A percentile compares a stretch with the other conserved stretches of the same genome.
Evolutionary conservation across 53 echinoderm and acorn worm species (phyloP).

Genomic region (Echinarachnius parma): DNA sequence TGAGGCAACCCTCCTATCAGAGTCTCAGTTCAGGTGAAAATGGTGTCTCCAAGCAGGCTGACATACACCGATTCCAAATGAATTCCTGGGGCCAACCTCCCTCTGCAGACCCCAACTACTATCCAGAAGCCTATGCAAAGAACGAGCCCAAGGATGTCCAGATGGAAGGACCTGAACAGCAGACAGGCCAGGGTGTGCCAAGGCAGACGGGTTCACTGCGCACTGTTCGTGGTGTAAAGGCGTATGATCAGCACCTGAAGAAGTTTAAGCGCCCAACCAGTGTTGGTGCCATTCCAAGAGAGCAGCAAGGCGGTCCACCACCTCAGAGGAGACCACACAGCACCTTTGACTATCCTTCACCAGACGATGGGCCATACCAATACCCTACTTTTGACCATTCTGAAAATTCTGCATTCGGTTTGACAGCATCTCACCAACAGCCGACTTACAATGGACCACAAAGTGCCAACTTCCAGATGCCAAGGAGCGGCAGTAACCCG

Average conservation of each 20-base stretch:
- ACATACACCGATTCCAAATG: neutral
- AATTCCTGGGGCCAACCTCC: neutral
- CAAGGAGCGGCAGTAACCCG: neutral
- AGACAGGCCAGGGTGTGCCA: neutral
- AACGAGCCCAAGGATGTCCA: neutral
- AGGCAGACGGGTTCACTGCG: constrained; percentile 31
- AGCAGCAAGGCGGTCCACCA: constrained; percentile 3
- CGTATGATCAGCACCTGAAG: constrained; percentile 57
- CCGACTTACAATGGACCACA: neutral
- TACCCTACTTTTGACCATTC: neutral
- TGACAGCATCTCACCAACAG: neutral
- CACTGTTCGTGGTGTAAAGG: constrained; percentile 52
- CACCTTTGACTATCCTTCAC: neutral
- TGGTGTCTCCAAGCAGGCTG: neutral
- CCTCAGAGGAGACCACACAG: constrained; percentile 27
- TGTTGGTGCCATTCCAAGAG: constrained; percentile 17
- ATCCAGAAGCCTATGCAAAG: constrained; percentile 10
- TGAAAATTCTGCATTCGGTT: constrained; percentile 22
- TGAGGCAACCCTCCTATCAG: constrained; percentile 40
- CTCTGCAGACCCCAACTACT: constrained; percentile 15
- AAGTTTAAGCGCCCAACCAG: constrained; percentile 49
- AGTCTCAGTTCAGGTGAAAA: constrained; percentile 15
- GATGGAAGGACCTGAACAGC: constrained; percentile 19
- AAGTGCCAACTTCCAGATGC: neutral
- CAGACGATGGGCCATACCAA: constrained; percentile 18